Evolutionary conservation across 1,140 invertebrate species (phyloP).

Genomic region (Thereuonema tuberculata): DNA sequence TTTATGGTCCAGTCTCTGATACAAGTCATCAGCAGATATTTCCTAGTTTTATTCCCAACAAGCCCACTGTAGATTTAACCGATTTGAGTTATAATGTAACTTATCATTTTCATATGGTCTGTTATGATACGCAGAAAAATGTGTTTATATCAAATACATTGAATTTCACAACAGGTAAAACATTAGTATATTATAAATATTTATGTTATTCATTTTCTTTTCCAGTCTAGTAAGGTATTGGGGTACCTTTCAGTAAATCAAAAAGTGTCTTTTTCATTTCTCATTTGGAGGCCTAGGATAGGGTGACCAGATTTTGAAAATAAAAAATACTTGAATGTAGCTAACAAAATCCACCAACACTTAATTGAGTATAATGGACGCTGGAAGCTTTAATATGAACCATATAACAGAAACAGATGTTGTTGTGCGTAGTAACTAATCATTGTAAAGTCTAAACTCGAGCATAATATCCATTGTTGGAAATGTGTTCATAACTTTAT

Average conservation of each 20-base stretch:
- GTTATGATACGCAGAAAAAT: slow-evolving; percentile 12
- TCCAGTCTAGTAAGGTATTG: background rate
- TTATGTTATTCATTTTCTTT: no score
- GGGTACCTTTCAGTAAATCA: background rate
- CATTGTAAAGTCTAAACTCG: no score
- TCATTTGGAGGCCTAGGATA: background rate
- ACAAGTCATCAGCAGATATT: slow-evolving; percentile 14
- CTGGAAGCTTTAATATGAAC: no score
- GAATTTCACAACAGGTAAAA: slow-evolving; percentile 20
- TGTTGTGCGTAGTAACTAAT: no score
- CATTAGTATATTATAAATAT: background rate
- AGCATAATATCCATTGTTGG: no score
- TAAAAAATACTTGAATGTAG: no score
- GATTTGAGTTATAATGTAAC: slow-evolving; percentile 16
- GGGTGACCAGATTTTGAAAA: no score
- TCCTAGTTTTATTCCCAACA: slow-evolving; percentile 10
- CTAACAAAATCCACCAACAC: no score
- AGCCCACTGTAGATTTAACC: slow-evolving; percentile 14
- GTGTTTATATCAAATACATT: slow-evolving; percentile 17
- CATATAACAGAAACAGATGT: no score
- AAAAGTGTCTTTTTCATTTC: background rate
- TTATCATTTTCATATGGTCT: slow-evolving; percentile 21
- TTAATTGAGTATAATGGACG: no score
- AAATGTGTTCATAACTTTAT: no score
- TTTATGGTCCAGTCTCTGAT: slow-evolving; percentile 17